Conservation (phyloP, 2,888 invertebrate species). For the Brenthis daphne region DNA sequence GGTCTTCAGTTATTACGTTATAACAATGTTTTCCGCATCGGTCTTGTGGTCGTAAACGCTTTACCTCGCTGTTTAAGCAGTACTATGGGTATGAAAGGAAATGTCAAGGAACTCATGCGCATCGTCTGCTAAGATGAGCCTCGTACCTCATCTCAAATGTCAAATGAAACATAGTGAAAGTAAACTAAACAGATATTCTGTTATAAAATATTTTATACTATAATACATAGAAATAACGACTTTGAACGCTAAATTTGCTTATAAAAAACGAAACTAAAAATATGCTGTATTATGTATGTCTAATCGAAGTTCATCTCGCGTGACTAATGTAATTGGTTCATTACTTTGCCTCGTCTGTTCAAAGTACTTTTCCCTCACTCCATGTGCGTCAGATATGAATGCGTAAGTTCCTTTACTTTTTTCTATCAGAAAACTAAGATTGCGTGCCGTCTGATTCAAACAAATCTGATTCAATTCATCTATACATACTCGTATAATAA, state of each 20-base stretch:
- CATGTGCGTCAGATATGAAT: slow-evolving; percentile 61
- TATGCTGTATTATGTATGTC: slow-evolving; percentile 21
- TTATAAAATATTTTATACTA: too few relatives aligned
- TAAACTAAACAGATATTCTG: not conserved
- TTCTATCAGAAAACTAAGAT: slow-evolving; percentile 42
- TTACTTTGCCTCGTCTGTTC: slow-evolving; percentile 63
- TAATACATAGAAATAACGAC: not conserved
- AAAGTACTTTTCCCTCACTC: slow-evolving; percentile 54
- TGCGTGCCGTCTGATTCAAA: too few relatives aligned
- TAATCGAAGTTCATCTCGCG: slow-evolving; percentile 61
- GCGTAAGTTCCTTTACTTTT: slow-evolving; percentile 62
- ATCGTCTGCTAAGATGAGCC: slow-evolving; percentile 20
- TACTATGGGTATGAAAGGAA: slow-evolving; percentile 21
- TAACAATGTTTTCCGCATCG: slow-evolving; percentile 27
- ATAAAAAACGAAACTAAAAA: not conserved
- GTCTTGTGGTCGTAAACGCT: slow-evolving; percentile 26
- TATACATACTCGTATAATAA: too few relatives aligned
- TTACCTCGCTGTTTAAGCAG: slow-evolving; percentile 11
- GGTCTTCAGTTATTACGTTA: slow-evolving; percentile 21
- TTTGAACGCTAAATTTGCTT: not conserved
- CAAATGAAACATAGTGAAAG: slow-evolving; percentile 7
- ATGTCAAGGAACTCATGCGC: slow-evolving; percentile 35
- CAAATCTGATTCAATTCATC: too few relatives aligned
- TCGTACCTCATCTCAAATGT: slow-evolving; percentile 19
- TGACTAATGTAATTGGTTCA: slow-evolving; percentile 78